A percentile compares a stretch with the other conserved stretches of the same genome.
These are phyloP conservation scores for Margaritifera margaritifera DNA, from an alignment of 2,888 invertebrate genomes.

Conservation along the genomic window DNA sequence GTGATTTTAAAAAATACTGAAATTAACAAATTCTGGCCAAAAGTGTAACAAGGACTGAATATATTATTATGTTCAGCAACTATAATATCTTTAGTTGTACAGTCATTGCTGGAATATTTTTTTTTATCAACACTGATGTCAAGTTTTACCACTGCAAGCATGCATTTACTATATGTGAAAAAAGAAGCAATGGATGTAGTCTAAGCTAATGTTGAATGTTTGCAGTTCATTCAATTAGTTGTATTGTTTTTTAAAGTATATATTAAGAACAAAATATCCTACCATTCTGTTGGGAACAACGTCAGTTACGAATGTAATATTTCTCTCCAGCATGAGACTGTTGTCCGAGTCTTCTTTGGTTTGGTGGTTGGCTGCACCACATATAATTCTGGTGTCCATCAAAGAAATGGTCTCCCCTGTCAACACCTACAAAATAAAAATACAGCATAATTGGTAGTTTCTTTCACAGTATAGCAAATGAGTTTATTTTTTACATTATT, in stretches of 20 bases:
- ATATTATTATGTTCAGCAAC: too few relatives aligned
- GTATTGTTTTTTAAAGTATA: neutral
- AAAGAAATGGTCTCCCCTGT: conserved; percentile 50
- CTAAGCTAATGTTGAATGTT: too few relatives aligned
- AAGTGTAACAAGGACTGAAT: too few relatives aligned
- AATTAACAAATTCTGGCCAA: too few relatives aligned
- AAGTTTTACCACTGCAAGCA: too few relatives aligned
- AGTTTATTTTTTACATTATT: neutral
- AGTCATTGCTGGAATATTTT: too few relatives aligned
- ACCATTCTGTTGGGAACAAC: conserved; percentile 63
- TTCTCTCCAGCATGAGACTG: conserved; percentile 38
- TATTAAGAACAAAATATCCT: conserved; percentile 2
- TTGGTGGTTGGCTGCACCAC: conserved; percentile 55
- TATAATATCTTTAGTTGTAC: too few relatives aligned
- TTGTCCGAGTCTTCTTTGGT: conserved; percentile 41
- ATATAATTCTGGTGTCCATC: conserved; percentile 56
- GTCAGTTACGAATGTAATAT: conserved; percentile 53
- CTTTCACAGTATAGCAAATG: neutral
- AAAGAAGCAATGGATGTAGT: too few relatives aligned
- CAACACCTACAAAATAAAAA: conserved; percentile 38
- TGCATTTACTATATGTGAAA: too few relatives aligned
- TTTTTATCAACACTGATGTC: too few relatives aligned
- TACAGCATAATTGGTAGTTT: neutral
- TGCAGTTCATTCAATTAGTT: too few relatives aligned
- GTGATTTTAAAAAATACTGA: too few relatives aligned